Percentiles rank a stretch among this genome's conserved stretches.
These are phyloP conservation scores for Ochropacha duplaris DNA, from an alignment of 2,888 invertebrate species.

Conservation along the genomic window DNA sequence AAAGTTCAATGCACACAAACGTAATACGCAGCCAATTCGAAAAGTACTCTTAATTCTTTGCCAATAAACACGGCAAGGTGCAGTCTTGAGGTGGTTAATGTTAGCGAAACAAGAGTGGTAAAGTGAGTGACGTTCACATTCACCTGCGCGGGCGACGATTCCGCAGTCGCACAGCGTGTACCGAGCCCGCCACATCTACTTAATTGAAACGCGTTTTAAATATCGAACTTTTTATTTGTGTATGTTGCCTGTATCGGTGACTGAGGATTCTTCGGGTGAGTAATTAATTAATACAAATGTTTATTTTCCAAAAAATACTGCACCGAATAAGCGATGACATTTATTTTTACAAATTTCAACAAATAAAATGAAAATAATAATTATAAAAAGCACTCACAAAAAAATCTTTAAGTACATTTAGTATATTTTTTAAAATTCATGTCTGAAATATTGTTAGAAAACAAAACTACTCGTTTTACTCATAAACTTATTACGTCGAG, in stretches of 20 bases:
- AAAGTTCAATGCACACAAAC: constrained; percentile 75
- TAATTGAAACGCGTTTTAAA: constrained; percentile 42
- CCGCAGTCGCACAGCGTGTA: constrained; percentile 67
- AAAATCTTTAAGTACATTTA: too few species aligned
- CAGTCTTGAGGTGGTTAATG: constrained; percentile 49
- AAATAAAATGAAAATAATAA: too few species aligned
- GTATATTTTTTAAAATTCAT: too few species aligned
- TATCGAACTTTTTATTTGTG: constrained; percentile 46
- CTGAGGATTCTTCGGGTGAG: constrained; percentile 37
- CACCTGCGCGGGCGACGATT: constrained; percentile 69
- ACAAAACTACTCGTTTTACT: not conserved
- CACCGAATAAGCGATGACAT: too few species aligned
- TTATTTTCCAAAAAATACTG: not conserved
- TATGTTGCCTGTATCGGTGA: constrained; percentile 56
- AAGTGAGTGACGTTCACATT: constrained; percentile 65
- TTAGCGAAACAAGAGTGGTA: constrained; percentile 74
- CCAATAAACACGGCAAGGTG: constrained; percentile 44
- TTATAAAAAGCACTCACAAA: too few species aligned
- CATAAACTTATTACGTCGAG: not conserved
- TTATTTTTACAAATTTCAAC: too few species aligned
- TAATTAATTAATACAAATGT: constrained; percentile 18
- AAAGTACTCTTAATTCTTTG: constrained; percentile 43
- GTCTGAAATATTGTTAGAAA: not conserved
- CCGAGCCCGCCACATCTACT: constrained; percentile 50
- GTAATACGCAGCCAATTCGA: constrained; percentile 59